phyloP scores from a whole-genome alignment of 1,140 invertebrate genomes.

The Condylostylus longicornis region DNA sequence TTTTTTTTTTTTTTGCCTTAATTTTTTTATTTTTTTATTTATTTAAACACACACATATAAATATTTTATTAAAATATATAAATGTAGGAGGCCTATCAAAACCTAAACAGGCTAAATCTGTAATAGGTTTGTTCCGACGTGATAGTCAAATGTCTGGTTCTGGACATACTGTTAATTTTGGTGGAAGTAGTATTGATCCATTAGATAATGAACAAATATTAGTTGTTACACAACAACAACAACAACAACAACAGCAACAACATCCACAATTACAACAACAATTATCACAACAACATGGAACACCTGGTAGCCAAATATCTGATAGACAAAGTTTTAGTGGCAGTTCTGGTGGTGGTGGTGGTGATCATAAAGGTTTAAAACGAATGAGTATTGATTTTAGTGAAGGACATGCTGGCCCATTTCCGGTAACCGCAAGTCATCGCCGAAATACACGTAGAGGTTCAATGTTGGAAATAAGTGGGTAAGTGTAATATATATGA shows the following conservation, averaged over 20 bases:
- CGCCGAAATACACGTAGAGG: constrained; percentile 45
- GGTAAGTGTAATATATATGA: constrained; percentile 36
- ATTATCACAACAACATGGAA: constrained; percentile 17
- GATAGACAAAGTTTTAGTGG: constrained; percentile 9
- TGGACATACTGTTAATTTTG: constrained; percentile 26
- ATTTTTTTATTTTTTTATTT: constrained; percentile 17
- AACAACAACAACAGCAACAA: constrained; percentile 10
- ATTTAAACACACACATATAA: constrained; percentile 8
- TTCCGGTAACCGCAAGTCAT: constrained; percentile 35
- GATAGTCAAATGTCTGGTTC: constrained; percentile 45
- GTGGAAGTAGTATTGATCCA: too few relatives aligned
- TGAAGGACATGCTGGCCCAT: constrained; percentile 25
- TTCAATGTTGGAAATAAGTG: constrained; percentile 50
- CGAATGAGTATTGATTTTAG: not conserved
- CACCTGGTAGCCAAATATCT: constrained; percentile 29
- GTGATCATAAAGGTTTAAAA: constrained; percentile 5
- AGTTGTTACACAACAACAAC: constrained; percentile 3
- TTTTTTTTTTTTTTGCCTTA: constrained; percentile 19
- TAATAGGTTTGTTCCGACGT: constrained; percentile 53
- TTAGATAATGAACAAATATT: not conserved
- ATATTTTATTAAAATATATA: not conserved
- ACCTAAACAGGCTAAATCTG: constrained; percentile 52
- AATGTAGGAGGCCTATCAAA: constrained; percentile 49
- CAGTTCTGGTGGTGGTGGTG: constrained; percentile 13
- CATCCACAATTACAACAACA: constrained; percentile 8